phyloP scores from a whole-genome alignment of 2,888 invertebrate genomes.

The Cantharis flavilabris region DNA sequence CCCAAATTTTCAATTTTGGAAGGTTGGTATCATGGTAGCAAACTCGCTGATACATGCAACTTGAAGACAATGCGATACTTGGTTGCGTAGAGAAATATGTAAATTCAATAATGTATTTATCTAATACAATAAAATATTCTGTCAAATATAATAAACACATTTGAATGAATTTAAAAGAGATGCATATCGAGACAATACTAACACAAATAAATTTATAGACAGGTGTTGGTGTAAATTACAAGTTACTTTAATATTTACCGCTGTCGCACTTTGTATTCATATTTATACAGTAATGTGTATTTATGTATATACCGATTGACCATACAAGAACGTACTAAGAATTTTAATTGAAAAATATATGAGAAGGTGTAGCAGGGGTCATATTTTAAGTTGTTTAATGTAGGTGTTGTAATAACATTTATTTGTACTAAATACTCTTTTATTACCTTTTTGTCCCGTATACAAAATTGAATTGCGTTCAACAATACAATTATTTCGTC shows the following conservation, averaged over 20 bases:
- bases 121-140: neutral
- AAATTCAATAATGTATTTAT: neutral
- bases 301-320: slow-evolving; percentile 25
- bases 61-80: neutral
- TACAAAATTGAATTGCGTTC: slow-evolving; percentile 3
- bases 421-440: slow-evolving; percentile 7
- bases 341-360: slow-evolving; percentile 33
- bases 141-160: neutral
- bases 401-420: slow-evolving; percentile 15
- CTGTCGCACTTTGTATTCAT: slow-evolving; percentile 29
- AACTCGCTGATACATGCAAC: no score
- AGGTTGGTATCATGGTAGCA: no score
- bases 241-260: slow-evolving; percentile 27
- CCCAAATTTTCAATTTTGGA: no score
- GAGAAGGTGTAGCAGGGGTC: slow-evolving; percentile 22
- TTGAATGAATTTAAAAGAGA: slow-evolving; percentile 12
- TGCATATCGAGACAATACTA: slow-evolving; percentile 20
- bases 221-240: slow-evolving; percentile 29
- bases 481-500: neutral
- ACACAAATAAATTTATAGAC: slow-evolving; percentile 25
- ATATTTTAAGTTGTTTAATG: slow-evolving; percentile 14
- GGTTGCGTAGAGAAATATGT: neutral
- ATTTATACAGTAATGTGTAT: slow-evolving; percentile 31
- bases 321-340: slow-evolving; percentile 22
- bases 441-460: neutral